phyloP scores from a whole-genome alignment of 1,140 invertebrate species.

The Pteromalus puparum region DNA sequence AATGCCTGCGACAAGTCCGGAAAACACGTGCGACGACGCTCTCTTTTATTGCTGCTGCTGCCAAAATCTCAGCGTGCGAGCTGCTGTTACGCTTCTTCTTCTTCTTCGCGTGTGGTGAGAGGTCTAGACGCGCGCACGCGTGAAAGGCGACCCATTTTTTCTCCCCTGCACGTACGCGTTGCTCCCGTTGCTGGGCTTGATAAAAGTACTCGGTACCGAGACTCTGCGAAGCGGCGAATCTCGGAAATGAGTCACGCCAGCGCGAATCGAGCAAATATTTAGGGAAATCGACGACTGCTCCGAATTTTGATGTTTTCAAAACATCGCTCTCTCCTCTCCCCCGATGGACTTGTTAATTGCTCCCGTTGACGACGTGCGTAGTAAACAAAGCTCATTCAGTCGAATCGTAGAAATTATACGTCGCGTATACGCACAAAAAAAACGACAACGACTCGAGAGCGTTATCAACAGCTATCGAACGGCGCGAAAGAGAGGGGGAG shows the following conservation, averaged over 20 bases:
- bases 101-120: neutral
- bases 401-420: no score
- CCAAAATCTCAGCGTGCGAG: neutral
- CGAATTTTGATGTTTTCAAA: neutral
- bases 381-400: no score
- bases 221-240: neutral
- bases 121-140: neutral
- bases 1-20: constrained; percentile 14
- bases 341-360: no score
- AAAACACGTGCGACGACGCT: constrained; percentile 20
- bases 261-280: constrained; percentile 8
- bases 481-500: no score
- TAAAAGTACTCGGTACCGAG: neutral
- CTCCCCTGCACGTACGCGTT: neutral
- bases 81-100: neutral
- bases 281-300: neutral
- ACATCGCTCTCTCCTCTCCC: neutral
- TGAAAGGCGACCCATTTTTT: constrained; percentile 35
- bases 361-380: no score
- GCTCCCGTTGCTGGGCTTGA: neutral
- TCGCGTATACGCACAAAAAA: no score
- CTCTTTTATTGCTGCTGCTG: neutral
- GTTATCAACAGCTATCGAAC: no score
- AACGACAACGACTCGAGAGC: no score
- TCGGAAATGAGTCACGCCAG: constrained; percentile 25